Evolutionary conservation across 2,113 vertebrate genomes (phyloP).

Genomic region (pig (Sus scrofa)): DNA sequence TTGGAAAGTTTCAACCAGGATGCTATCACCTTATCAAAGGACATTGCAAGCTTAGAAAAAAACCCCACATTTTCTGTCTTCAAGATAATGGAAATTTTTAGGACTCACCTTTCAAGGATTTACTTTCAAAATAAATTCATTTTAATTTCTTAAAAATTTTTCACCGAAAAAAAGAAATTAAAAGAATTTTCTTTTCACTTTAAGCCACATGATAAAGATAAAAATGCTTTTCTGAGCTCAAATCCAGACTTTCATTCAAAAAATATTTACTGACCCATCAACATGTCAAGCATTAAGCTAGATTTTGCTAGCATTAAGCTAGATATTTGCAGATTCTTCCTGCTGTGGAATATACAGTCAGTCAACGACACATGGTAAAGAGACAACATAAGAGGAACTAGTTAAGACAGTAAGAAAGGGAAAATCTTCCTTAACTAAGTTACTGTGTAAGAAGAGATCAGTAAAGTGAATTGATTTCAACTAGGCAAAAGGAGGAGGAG

Average conservation of each 20-base stretch:
- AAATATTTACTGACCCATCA: background rate
- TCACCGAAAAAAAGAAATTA: no score
- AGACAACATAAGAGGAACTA: background rate
- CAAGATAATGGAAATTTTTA: conserved; percentile 21
- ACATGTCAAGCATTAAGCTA: background rate
- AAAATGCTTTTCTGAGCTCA: conserved; percentile 20
- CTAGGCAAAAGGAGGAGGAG: background rate
- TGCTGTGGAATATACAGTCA: background rate
- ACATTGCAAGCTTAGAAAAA: conserved; percentile 16
- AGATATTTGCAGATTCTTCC: background rate
- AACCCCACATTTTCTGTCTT: background rate
- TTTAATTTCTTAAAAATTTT: background rate
- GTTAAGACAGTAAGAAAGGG: background rate
- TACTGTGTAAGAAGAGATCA: background rate
- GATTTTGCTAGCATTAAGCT: no score
- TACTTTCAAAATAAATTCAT: background rate
- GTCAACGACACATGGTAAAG: background rate
- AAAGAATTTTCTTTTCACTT: no score
- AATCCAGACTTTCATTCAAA: background rate
- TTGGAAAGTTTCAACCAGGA: conserved; percentile 22
- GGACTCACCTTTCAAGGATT: conserved; percentile 16
- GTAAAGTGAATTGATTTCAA: background rate
- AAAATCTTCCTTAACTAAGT: background rate
- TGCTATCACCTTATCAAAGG: background rate
- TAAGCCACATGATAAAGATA: background rate